Base-by-base conservation (phyloP, 2,797 vertebrate genomes). In the Acanthurus leucopareius region DNA sequence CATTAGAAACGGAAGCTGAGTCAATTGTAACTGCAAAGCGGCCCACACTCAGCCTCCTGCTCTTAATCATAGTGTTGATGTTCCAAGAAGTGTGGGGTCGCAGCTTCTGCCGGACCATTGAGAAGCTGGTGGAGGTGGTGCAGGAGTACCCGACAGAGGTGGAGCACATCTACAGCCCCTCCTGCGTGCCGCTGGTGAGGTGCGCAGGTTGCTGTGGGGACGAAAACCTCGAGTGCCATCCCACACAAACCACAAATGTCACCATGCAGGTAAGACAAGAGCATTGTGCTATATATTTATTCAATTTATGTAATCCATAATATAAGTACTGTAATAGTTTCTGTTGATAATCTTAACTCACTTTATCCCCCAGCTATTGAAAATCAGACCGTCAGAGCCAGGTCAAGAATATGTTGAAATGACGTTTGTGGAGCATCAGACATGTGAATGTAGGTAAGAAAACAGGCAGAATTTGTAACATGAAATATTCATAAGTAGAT, bases 401-500 rank as follows among this genome's bases (percentile, higher is more conserved):
- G 94, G 83, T 67, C 92, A 95, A 71, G 95, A 96, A 84, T 98
- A 97, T 3, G 96, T 97, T 90, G 96, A 98, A 92, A 95, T 98
- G 96, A 91, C 91, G 0, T 99, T 99, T 95, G 95, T 96, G 3
- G 97, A 98, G 94, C 97, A 99, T 73, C 95, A 93, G 92, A 92
- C 93, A 93, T 99, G 98, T 88, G 96, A 96, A 92, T 99, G 98
- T 97, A 98, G 97, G 98, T 99, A 96, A 94, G 95, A 93, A 89
- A 86, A 89, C 80, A 61, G 71, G 61, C 44, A 35, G 68, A n/a
- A 53, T 86, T 82, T 88, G 54, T 83, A 48, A 71, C 54, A 75
- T 79, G 22, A 83, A 75, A 48, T 52, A 77, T 74, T 85, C 54
- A 61, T 32, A 67, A 69, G 59, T 61, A 62, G 74, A 5, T 9